phyloP scores from a whole-genome alignment of 2,113 vertebrate genomes.

The Pristiophorus japonicus region DNA sequence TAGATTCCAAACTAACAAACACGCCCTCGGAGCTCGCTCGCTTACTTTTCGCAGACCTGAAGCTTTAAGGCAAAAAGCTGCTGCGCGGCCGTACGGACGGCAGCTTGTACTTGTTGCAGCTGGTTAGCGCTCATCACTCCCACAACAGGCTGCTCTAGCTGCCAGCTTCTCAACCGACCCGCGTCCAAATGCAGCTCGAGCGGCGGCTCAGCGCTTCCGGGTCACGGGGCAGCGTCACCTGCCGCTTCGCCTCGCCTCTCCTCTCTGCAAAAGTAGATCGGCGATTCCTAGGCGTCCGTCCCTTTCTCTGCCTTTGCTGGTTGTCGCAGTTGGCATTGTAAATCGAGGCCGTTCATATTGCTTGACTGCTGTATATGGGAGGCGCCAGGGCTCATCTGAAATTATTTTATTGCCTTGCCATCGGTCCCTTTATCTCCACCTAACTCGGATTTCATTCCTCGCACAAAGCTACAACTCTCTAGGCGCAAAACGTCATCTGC shows the following conservation, averaged over 20 bases:
- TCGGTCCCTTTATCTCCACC: not conserved
- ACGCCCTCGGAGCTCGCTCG: not conserved
- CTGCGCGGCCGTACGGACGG: conserved; percentile 53
- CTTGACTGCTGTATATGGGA: not conserved
- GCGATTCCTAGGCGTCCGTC: not conserved
- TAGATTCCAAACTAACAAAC: not conserved
- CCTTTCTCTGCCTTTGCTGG: no score
- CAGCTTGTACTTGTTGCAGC: conserved; percentile 47
- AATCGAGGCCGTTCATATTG: not conserved
- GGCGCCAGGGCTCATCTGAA: not conserved
- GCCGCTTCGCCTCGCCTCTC: not conserved
- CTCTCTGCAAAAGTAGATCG: no score
- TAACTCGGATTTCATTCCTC: not conserved
- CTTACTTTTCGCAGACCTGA: conserved; percentile 46
- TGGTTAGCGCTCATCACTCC: conserved; percentile 10
- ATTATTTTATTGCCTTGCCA: not conserved
- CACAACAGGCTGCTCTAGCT: not conserved
- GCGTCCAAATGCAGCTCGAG: not conserved
- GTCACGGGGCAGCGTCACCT: not conserved
- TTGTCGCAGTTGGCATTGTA: not conserved
- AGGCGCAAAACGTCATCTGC: not conserved
- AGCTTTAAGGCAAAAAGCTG: conserved; percentile 52
- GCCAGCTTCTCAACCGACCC: not conserved
- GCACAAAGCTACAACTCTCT: not conserved
- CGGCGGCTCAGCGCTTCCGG: not conserved